Percentiles rank a stretch among this genome's conserved stretches.
phyloP scores from a whole-genome alignment of 2,888 invertebrate genomes.

The Palloptera scutellata region DNA sequence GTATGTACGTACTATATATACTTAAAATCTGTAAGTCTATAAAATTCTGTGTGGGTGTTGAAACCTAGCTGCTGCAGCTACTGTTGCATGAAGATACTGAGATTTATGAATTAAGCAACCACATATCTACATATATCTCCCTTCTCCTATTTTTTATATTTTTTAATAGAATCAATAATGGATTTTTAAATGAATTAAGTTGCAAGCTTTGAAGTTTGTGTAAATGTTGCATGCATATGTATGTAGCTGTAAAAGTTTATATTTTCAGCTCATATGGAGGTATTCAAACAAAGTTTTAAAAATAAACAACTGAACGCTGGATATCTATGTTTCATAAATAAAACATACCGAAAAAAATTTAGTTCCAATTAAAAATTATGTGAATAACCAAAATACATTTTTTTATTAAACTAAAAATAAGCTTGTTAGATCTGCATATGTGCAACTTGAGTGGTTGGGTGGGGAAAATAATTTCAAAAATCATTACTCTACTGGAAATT shows the following conservation, averaged over 20 bases:
- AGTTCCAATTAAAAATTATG: no score
- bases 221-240: not conserved
- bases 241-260: not conserved
- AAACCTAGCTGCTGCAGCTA: not conserved
- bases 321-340: not conserved
- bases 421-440: no score
- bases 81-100: not conserved
- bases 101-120: slow-evolving; percentile 1
- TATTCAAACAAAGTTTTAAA: no score
- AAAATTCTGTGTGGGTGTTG: not conserved
- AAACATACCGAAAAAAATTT: not conserved
- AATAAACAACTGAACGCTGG: no score
- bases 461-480: no score
- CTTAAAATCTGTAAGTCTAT: no score
- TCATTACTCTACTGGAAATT: no score
- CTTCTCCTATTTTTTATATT: not conserved
- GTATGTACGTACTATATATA: no score
- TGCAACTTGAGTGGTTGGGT: no score
- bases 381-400: no score
- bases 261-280: not conserved
- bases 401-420: no score
- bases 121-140: not conserved
- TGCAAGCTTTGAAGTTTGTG: not conserved
- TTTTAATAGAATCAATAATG: slow-evolving; percentile 21
- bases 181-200: slow-evolving; percentile 30